phyloP scores from a whole-genome alignment of 2,113 vertebrate genomes.

The Globicephala melas region DNA sequence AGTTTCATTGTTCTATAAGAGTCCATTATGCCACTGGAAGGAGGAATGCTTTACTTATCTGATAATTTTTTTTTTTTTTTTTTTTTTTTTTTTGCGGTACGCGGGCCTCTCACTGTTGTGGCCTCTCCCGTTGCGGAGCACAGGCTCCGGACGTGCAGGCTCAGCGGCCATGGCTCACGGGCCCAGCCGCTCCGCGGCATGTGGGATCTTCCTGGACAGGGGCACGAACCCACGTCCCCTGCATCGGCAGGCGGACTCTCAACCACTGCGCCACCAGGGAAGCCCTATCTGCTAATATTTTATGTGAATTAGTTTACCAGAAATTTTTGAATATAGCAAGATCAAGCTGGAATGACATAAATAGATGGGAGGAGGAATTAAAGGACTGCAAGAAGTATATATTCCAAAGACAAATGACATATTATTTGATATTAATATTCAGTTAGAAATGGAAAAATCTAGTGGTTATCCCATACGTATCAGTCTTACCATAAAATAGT shows the following conservation, averaged over 20 bases:
- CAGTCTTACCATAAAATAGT: background rate
- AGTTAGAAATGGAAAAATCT: constrained; percentile 1
- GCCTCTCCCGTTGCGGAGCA: too few species aligned
- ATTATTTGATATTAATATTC: background rate
- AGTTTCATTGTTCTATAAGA: background rate
- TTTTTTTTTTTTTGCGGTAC: too few species aligned
- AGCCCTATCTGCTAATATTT: background rate
- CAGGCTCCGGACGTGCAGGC: too few species aligned
- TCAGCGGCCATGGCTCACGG: too few species aligned
- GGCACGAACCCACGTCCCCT: too few species aligned
- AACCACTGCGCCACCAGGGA: too few species aligned
- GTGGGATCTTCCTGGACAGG: too few species aligned
- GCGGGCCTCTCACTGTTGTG: too few species aligned
- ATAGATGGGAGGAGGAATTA: background rate
- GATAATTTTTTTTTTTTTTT: background rate
- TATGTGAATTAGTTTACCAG: background rate
- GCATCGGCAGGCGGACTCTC: too few species aligned
- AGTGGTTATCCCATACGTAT: background rate
- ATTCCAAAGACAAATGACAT: background rate
- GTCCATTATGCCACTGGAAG: background rate
- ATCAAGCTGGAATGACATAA: background rate
- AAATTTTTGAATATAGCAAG: background rate
- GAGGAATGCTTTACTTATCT: background rate
- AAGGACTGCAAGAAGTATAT: background rate
- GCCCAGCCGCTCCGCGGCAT: too few species aligned